Evolutionary conservation across 2,113 vertebrate genomes (phyloP).

Genomic region (Zeus faber): DNA sequence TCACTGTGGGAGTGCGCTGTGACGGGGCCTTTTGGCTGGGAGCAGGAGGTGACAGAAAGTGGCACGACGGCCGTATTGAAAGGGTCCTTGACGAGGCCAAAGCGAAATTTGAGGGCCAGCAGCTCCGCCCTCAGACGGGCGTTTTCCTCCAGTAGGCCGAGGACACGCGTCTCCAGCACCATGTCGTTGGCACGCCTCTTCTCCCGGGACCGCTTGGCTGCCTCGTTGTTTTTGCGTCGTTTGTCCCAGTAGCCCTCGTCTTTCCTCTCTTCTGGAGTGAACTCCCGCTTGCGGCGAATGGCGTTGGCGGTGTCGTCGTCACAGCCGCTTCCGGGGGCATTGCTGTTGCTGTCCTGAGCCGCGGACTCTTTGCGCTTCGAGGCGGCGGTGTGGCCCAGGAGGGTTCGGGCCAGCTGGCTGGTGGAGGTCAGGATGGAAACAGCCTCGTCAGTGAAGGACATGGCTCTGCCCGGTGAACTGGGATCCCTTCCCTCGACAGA

Average conservation of each 20-base stretch:
- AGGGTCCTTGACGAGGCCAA: slow-evolving; percentile 74
- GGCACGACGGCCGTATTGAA: slow-evolving; percentile 59
- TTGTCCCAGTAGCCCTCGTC: slow-evolving; percentile 83
- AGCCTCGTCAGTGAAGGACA: slow-evolving; percentile 60
- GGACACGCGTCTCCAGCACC: slow-evolving; percentile 75
- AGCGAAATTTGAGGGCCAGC: slow-evolving; percentile 78
- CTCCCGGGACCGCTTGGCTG: slow-evolving; percentile 80
- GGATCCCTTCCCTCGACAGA: slow-evolving; percentile 24
- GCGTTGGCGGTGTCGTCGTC: slow-evolving; percentile 34
- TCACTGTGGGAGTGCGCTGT: slow-evolving; percentile 41
- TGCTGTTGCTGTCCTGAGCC: background rate
- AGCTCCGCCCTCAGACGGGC: slow-evolving; percentile 79
- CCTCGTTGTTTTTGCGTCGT: slow-evolving; percentile 82
- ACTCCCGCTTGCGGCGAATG: slow-evolving; percentile 69
- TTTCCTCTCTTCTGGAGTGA: slow-evolving; percentile 75
- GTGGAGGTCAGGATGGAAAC: slow-evolving; percentile 63
- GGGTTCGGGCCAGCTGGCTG: slow-evolving; percentile 61
- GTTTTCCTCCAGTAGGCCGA: slow-evolving; percentile 80
- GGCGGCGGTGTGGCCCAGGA: slow-evolving; percentile 40
- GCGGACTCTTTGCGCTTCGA: slow-evolving; percentile 35
- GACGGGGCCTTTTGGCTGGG: slow-evolving; percentile 10
- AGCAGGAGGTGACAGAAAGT: slow-evolving; percentile 16
- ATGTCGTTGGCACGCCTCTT: slow-evolving; percentile 76
- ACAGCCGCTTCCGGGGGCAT: slow-evolving; percentile 24
- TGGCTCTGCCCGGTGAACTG: slow-evolving; percentile 20